phyloP scores from a whole-genome alignment of 2,888 invertebrate species.

The Biston stratarius region DNA sequence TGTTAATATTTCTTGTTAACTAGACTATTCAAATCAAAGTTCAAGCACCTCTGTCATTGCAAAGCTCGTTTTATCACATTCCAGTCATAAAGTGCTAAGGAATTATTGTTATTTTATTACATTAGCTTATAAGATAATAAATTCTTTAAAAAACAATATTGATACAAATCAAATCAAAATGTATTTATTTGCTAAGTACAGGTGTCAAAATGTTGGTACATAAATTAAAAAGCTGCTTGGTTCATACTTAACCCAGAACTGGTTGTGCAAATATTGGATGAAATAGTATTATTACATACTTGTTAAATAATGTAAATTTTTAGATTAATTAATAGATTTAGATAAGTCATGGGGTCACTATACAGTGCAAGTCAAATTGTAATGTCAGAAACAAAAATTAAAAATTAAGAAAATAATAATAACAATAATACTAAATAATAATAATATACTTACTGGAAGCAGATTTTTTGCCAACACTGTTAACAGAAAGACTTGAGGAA shows the following conservation, averaged over 20 bases:
- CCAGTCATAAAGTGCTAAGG: constrained; percentile 12
- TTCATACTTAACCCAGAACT: no score
- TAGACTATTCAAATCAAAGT: constrained; percentile 27
- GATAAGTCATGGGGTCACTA: no score
- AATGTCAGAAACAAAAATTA: no score
- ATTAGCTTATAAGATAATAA: not conserved
- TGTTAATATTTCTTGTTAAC: constrained; percentile 20
- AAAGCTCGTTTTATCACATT: constrained; percentile 29
- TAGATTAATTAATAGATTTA: no score
- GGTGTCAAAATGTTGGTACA: no score
- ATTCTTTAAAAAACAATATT: not conserved
- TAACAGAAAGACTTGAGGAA: constrained; percentile 87
- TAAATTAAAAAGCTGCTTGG: no score
- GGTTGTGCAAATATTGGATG: no score
- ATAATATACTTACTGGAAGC: constrained; percentile 63
- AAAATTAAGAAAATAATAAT: not conserved
- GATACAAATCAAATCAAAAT: no score
- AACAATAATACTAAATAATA: not conserved
- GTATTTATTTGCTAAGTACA: no score
- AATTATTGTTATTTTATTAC: constrained; percentile 12
- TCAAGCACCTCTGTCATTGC: constrained; percentile 22
- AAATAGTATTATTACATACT: no score
- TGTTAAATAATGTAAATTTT: no score
- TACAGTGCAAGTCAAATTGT: no score
- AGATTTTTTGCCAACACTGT: constrained; percentile 85